Evolutionary conservation across 2,888 invertebrate genomes (phyloP), one percentile per base, ranked within the genome.

Genomic region (Lepidocyrtinus sp.): DNA sequence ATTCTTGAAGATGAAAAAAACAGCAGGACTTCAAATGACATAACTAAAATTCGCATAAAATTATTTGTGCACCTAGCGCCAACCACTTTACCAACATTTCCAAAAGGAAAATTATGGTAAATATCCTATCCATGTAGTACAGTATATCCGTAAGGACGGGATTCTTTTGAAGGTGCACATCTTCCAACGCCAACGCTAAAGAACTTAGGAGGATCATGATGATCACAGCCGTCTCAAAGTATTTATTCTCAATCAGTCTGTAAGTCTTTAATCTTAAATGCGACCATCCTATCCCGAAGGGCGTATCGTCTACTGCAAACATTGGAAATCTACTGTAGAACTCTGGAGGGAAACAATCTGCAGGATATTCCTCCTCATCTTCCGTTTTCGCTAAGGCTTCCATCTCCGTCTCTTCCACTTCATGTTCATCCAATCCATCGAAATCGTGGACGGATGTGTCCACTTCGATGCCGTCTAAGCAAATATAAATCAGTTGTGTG

Each of bases 31-130:
- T n/a, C n/a, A n/a, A n/a, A n/a, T n/a, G n/a, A n/a, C n/a, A n/a
- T n/a, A n/a, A n/a, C n/a, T n/a, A n/a, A n/a, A n/a, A n/a, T n/a
- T n/a, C n/a, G n/a, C n/a, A n/a, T n/a, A n/a, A n/a, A n/a, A n/a
- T n/a, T n/a, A n/a, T n/a, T n/a, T n/a, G n/a, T n/a, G n/a, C n/a
- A n/a, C 99, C 98, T 88, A 97, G 93, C 7, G 84, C 84, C 89
- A 98, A 92, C 97, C 97, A 98, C 90, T 99, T 99, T 89, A 98
- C 95, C 90, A 98, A 94, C 98, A 99, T 98, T 91, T 99, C 99
- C 88, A 97, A 91, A 91, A 98, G 96, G 92, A 99, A 99, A 89
- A 98, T 96, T 86, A 97, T 96, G 84, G 98, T 99, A 91, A 98
- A 99, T 90, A 97, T 96, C 89, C 97, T 93, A 91, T 99, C 98